Evolutionary conservation across 2,113 vertebrate species (phyloP).

Genomic region (Perca fluviatilis): DNA sequence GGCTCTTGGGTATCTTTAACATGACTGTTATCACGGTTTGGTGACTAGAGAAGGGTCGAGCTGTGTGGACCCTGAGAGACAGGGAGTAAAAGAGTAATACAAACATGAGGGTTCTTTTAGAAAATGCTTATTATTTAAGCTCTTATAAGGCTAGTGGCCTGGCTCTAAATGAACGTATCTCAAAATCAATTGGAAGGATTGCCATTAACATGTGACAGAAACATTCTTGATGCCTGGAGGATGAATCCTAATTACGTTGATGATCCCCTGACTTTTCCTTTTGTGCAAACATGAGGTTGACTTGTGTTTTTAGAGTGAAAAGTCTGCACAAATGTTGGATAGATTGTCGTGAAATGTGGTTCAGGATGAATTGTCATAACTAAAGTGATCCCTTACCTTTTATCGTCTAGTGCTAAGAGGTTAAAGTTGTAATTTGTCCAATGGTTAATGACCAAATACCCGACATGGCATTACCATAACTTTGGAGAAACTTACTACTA

Average conservation of each 20-base stretch:
- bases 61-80: slow-evolving; percentile 1
- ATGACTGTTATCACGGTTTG: slow-evolving; percentile 7
- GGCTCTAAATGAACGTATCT: not conserved
- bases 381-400: too few relatives aligned
- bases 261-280: not conserved
- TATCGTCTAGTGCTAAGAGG: too few relatives aligned
- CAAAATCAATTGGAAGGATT: not conserved
- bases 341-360: not conserved
- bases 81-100: not conserved
- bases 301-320: not conserved
- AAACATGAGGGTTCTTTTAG: not conserved
- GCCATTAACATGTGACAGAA: not conserved
- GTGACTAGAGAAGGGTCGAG: slow-evolving; percentile 10
- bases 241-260: not conserved
- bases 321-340: not conserved
- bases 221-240: not conserved
- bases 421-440: too few relatives aligned
- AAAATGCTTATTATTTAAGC: not conserved
- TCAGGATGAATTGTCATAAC: not conserved
- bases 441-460: too few relatives aligned
- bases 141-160: not conserved
- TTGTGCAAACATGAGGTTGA: not conserved
- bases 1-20: slow-evolving; percentile 2
- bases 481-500: too few relatives aligned
- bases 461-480: too few relatives aligned